A percentile compares a stretch with the other conserved stretches of the same genome.
phyloP scores from a whole-genome alignment of 1,140 invertebrate genomes.

The Drosophila murphyi region DNA sequence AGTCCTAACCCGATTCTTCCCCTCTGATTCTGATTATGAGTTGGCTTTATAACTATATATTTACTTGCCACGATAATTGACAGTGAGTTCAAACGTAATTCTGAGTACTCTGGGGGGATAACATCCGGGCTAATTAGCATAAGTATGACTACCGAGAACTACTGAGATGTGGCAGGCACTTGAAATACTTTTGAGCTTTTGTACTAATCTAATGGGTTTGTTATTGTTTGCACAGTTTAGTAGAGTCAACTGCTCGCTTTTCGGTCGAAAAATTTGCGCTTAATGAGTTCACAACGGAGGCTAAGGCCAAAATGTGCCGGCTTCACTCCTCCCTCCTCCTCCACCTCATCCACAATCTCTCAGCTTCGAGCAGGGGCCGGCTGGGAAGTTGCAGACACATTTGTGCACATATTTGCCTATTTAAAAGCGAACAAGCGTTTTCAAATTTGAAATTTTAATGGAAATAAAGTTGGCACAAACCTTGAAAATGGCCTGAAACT shows the following conservation, averaged over 20 bases:
- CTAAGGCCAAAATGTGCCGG: slow-evolving; percentile 14
- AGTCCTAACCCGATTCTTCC: too few relatives aligned
- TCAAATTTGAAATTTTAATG: slow-evolving; percentile 42
- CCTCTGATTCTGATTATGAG: too few relatives aligned
- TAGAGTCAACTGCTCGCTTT: slow-evolving; percentile 59
- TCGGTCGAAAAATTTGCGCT: slow-evolving; percentile 44
- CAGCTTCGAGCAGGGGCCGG: not conserved
- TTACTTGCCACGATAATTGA: too few relatives aligned
- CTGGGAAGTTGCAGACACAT: slow-evolving; percentile 53
- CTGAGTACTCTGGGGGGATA: not conserved
- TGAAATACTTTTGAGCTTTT: slow-evolving; percentile 10
- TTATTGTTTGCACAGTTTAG: slow-evolving; percentile 54
- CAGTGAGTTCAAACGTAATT: not conserved
- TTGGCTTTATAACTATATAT: too few relatives aligned
- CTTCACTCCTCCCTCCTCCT: not conserved
- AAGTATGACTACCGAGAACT: slow-evolving; percentile 21
- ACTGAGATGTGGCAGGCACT: slow-evolving; percentile 46
- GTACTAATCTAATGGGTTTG: slow-evolving; percentile 57
- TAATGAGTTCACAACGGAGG: slow-evolving; percentile 54
- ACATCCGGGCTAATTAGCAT: slow-evolving; percentile 19
- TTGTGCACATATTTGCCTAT: slow-evolving; percentile 74
- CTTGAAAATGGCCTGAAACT: slow-evolving; percentile 39
- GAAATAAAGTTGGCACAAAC: slow-evolving; percentile 54
- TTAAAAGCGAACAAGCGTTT: slow-evolving; percentile 50
- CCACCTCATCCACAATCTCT: too few relatives aligned